These are phyloP conservation scores for Cryptotis parvus DNA, from an alignment of 2,113 vertebrate genomes.

Conservation along the genomic window DNA sequence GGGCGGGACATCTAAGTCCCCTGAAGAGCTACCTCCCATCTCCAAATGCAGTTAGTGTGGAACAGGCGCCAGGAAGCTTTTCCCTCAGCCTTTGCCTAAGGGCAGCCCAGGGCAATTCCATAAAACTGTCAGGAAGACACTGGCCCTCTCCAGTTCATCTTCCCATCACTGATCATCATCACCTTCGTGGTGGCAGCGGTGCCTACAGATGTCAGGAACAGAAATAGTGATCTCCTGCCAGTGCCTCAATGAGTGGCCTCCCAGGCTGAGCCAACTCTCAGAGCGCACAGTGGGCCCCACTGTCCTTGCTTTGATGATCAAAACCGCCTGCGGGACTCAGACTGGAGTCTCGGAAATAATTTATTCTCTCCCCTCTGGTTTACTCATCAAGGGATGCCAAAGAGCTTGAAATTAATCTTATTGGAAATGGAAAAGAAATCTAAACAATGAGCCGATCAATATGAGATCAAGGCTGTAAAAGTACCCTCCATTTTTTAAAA, in stretches of 20 bases:
- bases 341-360: not conserved
- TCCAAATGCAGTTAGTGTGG: not conserved
- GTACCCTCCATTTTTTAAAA: not conserved
- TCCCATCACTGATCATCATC: constrained; percentile 35
- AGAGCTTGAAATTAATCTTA: not conserved
- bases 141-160: constrained; percentile 1
- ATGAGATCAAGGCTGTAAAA: not conserved
- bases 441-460: not conserved
- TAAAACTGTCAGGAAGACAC: constrained; percentile 3
- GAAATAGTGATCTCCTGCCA: constrained; percentile 21
- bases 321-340: not conserved
- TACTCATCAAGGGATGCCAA: constrained; percentile 13
- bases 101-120: constrained; percentile 48
- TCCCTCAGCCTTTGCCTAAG: not conserved
- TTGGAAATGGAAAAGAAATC: not conserved
- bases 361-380: not conserved
- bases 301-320: not conserved
- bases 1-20: not conserved
- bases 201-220: constrained; percentile 15
- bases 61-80: not conserved
- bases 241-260: not conserved
- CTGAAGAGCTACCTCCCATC: not conserved
- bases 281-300: not conserved
- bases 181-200: not conserved
- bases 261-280: not conserved